Conservation (phyloP, 1,140 invertebrate species). For the Metaphire vulgaris region DNA sequence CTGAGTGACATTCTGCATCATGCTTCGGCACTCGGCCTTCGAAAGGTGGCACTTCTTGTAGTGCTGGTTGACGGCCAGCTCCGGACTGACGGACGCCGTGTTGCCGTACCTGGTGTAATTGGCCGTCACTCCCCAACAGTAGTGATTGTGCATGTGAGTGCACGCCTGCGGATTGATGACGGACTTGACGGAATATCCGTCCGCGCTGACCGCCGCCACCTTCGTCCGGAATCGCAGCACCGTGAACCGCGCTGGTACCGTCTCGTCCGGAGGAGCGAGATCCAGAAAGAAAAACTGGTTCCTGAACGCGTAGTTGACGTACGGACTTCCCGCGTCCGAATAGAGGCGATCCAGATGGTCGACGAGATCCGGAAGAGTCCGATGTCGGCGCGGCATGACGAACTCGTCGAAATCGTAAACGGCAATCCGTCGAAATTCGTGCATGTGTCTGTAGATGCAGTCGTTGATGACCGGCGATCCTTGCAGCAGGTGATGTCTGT, state of each 20-base stretch:
- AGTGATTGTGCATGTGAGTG: constrained; percentile 27
- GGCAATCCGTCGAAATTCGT: constrained; percentile 24
- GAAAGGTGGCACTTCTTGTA: constrained; percentile 27
- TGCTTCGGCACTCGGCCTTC: constrained; percentile 1
- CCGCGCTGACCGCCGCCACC: background rate
- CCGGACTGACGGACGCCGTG: background rate
- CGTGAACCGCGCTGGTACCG: constrained; percentile 6
- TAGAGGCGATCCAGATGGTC: no score
- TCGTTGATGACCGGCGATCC: constrained; percentile 32
- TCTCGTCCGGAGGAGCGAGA: constrained; percentile 17
- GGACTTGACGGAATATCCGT: constrained; percentile 21
- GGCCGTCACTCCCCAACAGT: constrained; percentile 15
- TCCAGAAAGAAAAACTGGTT: constrained; percentile 28
- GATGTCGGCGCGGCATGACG: constrained; percentile 33
- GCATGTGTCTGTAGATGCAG: constrained; percentile 32
- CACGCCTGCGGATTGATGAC: constrained; percentile 24
- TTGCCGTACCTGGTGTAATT: no score
- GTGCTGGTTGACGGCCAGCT: constrained; percentile 19
- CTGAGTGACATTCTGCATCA: background rate
- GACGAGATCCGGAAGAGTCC: no score
- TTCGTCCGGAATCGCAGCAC: constrained; percentile 11
- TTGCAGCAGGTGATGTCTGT: constrained; percentile 7
- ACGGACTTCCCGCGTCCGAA: no score
- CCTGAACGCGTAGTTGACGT: constrained; percentile 27
- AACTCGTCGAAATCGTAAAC: constrained; percentile 32